Base-by-base conservation (phyloP, 2,113 vertebrate genomes). In the Anarhynchus alexandrinus region DNA sequence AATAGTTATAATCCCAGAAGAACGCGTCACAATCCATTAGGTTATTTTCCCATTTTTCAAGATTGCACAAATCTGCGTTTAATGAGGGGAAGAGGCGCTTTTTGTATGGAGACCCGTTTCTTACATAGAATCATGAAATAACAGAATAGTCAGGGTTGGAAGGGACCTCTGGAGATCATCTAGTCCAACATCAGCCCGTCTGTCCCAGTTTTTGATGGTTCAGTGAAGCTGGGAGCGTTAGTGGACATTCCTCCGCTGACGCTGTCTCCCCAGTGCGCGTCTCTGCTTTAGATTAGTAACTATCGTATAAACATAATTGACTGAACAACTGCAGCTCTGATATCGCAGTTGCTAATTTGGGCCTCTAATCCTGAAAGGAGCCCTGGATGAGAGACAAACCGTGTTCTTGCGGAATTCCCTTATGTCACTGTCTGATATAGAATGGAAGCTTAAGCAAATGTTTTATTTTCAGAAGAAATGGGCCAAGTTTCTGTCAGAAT, bases 11-110 rank as follows among this genome's bases (percentile, higher is more conserved):
- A 72, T 89, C 93, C 93, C 94, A 22, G 30, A 94, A 93, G 92
- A 88, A 59, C 67, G 54, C 12, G 15, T 76, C 76, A 85, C 10
- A 82, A 85, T 86, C 74, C 67, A 22, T n/a, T 85, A 70, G 64
- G 49, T 34, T 95, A 61, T 94, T 96, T 96, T 93, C 80, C 81
- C 57, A 87, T 82, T 94, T 95, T 81, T 97, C 77, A 67, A 52
- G 38, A 51, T 81, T 82, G 77, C n/a, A 64, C 71, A 76, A 38
- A 45, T 42, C 62, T 81, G 14, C 90, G 77, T 86, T 52, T 88
- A 43, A 87, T n/a, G 16, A 95, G 57, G 49, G 42, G 83, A 82
- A 25, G 10, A n/a, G 77, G 10, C 55, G 8, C 21, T 67, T 51
- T n/a, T 69, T 83, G 7, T 59, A 17, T 25, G 38, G 38, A 77